Evolutionary conservation across 2,113 vertebrate genomes (phyloP), one percentile per base, ranked within the genome.

Genomic region (Pelusios castaneus): DNA sequence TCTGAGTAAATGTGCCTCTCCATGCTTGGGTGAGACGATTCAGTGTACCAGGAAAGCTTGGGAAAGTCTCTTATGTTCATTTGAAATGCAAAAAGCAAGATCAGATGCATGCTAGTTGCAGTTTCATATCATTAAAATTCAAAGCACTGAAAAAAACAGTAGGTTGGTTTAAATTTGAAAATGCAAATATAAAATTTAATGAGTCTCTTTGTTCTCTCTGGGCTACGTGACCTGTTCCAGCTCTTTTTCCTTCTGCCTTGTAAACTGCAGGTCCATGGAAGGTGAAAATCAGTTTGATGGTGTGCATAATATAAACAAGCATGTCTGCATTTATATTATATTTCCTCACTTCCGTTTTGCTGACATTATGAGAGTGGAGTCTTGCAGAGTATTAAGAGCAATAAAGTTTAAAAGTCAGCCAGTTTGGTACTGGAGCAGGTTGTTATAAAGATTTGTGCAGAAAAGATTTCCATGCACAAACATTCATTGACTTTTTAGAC

Each of bases 181-280:
- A 94, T 38, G 63, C 63, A 87, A 82, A 82, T 77, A 88, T 93
- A 90, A 94, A 95, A 91, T 93, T 95, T 96, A 95, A 95, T 24
- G 80, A 97, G 80, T 58, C 63, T 77, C 92, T 95, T 92, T 75
- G 79, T 81, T 93, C 91, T 90, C 80, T 85, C 89, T 91, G 73
- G 63, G 84, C 52, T 79, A 56, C 92, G 84, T 0, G n/a, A 89
- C 88, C 85, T 81, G 56, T 88, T 95, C 56, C 54, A 82, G 45
- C 24, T 67, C 63, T 77, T 91, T 93, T 84, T 85, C n/a, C 79
- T 93, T 76, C 87, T 84, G 88, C 90, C 92, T 94, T 60, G 78
- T 92, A 94, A 95, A 94, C 79, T 60, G 77, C 82, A 78, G 54
- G 84, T 86, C 88, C 34, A 2, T 2, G 25, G 41, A 55, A 92